Evolutionary conservation across 2,888 invertebrate genomes (phyloP), one percentile per base, ranked within the genome.

Genomic region (Anoplius nigerrimus): DNA sequence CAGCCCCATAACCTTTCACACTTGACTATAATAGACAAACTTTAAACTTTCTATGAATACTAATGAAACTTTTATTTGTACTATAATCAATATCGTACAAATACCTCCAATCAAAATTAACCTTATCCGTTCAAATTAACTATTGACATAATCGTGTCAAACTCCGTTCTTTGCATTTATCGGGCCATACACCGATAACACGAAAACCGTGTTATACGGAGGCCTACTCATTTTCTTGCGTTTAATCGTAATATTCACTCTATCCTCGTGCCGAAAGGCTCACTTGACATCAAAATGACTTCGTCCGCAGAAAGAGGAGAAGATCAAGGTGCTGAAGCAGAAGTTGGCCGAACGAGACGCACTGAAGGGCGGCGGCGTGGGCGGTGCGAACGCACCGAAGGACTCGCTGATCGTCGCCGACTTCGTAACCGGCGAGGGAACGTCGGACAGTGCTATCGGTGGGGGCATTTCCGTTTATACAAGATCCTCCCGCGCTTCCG

Each of bases 401-500:
- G 92, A 93, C 87, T 91, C 92, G 86, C 89, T 92, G 82, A 94
- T 94, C 86, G 92, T 94, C 79, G 94, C 94, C 71, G 95, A 94
- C 90, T 94, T 93, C 85, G 92, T 92, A 78, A 93, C 92, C 60
- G 94, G 94, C 85, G 95, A 95, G 77, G 94, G 94, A 83, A 95
- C 95, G 69, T 95, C 94, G 62, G 93, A 94, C 90, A 95, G 95
- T 81, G 95, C 95, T 80, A 94, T 93, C 85, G 93, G 93, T 84
- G 91, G 91, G 85, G 91, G 91, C 78, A 90, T 94, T 85, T 92
- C 93, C 73, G 92, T 94, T 88, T 93, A 94, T 90, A 95, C 95
- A 80, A 92, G 95, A 84, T 95, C 95, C 76, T 95, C 94, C 74
- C 92, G 95, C 82, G 95, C 95, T 86, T 95, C 95, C 88, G 94